Evolutionary conservation across 2,797 vertebrate genomes (phyloP).

Genomic region (Tarsius wallacei): DNA sequence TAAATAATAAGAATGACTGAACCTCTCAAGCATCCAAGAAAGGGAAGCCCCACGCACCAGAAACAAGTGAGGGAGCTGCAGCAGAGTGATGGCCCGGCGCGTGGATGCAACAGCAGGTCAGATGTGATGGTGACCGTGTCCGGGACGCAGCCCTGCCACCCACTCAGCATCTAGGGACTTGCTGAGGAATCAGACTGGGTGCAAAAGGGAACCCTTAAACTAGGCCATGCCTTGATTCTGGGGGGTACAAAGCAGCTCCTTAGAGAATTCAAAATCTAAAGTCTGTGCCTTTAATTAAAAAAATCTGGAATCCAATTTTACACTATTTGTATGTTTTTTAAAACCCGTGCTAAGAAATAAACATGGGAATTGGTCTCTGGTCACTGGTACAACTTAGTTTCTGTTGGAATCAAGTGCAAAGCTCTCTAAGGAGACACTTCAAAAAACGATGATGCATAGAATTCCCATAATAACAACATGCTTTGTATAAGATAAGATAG

Average conservation of each 20-base stretch:
- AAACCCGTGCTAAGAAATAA: neutral
- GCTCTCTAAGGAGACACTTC: neutral
- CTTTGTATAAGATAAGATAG: neutral
- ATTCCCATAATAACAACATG: neutral
- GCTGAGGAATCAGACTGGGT: neutral
- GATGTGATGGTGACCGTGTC: too few species aligned
- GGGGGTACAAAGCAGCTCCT: neutral
- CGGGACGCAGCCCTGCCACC: neutral
- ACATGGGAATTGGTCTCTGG: neutral
- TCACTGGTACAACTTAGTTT: neutral
- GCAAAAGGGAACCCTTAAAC: neutral
- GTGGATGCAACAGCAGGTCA: accelerated
- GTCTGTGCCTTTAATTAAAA: neutral
- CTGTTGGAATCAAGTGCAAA: neutral
- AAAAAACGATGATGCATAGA: neutral
- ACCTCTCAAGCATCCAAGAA: neutral
- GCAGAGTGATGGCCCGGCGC: neutral
- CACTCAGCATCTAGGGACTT: neutral
- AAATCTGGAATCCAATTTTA: neutral
- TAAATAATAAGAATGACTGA: neutral
- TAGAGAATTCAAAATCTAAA: neutral
- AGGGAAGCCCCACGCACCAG: neutral
- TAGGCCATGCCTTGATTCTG: neutral
- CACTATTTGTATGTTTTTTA: neutral
- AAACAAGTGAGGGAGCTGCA: neutral